phyloP scores from a whole-genome alignment of 2,888 invertebrate genomes.

The Priocnemis perturbator region DNA sequence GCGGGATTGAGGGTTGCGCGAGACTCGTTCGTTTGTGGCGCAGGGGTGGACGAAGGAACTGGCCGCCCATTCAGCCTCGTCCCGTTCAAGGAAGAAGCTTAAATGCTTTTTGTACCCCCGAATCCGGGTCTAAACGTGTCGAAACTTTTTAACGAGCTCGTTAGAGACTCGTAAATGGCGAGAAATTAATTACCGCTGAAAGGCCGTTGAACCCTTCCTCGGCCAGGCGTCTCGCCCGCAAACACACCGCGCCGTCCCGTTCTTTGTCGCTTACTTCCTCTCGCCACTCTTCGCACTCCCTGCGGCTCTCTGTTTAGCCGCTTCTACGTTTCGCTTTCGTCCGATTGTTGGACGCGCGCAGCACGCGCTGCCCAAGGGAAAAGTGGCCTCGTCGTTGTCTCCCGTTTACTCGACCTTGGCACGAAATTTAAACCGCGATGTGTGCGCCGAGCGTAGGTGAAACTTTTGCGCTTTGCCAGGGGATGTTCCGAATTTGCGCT shows the following conservation, averaged over 20 bases:
- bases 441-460: no score
- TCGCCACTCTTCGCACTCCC: neutral
- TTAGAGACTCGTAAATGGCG: constrained; percentile 50
- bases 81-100: constrained; percentile 44
- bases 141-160: constrained; percentile 68
- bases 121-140: constrained; percentile 50
- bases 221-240: neutral
- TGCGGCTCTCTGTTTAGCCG: neutral
- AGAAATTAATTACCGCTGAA: constrained; percentile 58
- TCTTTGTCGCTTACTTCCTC: constrained; percentile 6
- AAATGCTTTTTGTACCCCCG: constrained; percentile 54
- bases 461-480: neutral
- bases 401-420: no score
- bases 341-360: constrained; percentile 8
- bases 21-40: constrained; percentile 18
- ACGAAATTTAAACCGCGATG: neutral
- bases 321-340: neutral
- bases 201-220: constrained; percentile 20
- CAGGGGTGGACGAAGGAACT: constrained; percentile 29
- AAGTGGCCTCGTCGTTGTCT: neutral
- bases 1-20: neutral
- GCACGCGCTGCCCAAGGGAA: neutral
- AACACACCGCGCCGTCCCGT: constrained; percentile 2
- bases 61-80: constrained; percentile 40
- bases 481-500: no score